These are phyloP conservation scores for Taxidea taxus DNA, from an alignment of 2,113 vertebrate species.

Conservation along the genomic window DNA sequence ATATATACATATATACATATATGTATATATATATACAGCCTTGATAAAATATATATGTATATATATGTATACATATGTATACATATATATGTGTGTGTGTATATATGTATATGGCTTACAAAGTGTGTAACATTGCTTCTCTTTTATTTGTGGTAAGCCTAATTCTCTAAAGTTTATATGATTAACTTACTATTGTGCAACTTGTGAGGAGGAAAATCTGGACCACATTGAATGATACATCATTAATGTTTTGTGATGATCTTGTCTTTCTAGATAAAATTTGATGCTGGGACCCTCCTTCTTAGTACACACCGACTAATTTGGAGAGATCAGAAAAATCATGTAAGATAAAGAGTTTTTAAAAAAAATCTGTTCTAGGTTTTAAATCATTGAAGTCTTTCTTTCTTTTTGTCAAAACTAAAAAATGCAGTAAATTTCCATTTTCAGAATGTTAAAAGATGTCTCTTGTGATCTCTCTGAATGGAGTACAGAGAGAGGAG, in stretches of 20 bases:
- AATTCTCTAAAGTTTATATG: neutral
- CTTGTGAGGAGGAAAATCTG: constrained; percentile 12
- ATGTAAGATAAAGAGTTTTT: constrained; percentile 84
- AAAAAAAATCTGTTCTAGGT: neutral
- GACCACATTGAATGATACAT: neutral
- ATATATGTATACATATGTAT: too few species aligned
- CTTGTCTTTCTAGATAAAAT: constrained; percentile 86
- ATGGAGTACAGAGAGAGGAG: neutral
- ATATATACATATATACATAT: neutral
- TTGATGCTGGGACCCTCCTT: constrained; percentile 90
- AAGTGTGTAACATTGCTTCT: neutral
- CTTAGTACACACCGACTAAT: constrained; percentile 95
- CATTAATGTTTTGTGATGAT: constrained; percentile 32
- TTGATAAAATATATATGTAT: too few species aligned
- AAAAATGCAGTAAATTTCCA: neutral
- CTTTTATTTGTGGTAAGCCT: constrained; percentile 25
- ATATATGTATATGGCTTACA: neutral
- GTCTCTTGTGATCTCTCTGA: neutral
- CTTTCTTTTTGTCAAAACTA: neutral
- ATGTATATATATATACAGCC: too few species aligned
- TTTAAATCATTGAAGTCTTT: neutral
- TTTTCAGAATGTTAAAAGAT: neutral
- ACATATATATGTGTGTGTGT: neutral
- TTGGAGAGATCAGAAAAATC: constrained; percentile 96
- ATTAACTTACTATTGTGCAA: neutral